A percentile compares a stretch with the other conserved stretches of the same genome.
phyloP scores from a whole-genome alignment of 2,888 invertebrate genomes.

The Spodoptera exigua region DNA sequence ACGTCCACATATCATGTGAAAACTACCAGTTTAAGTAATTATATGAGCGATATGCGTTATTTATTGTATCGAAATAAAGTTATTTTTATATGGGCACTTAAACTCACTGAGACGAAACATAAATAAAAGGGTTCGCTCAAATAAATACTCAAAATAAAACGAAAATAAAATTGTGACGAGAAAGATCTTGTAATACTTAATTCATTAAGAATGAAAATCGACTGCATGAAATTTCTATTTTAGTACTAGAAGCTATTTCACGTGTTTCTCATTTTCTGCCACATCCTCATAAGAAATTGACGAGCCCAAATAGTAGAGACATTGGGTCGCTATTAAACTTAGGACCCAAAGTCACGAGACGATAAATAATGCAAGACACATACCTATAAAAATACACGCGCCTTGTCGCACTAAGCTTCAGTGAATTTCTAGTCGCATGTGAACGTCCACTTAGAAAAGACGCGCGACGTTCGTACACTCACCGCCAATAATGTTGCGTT shows the following conservation, averaged over 20 bases:
- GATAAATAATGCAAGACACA: slow-evolving; percentile 50
- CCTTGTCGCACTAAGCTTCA: slow-evolving; percentile 35
- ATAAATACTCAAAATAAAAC: too few species aligned
- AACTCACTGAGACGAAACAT: too few species aligned
- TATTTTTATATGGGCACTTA: background rate
- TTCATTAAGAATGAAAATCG: too few species aligned
- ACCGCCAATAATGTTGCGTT: slow-evolving; percentile 56
- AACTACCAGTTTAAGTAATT: slow-evolving; percentile 66
- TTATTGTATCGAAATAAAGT: slow-evolving; percentile 41
- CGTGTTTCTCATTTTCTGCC: slow-evolving; percentile 9
- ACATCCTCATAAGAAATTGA: slow-evolving; percentile 46
- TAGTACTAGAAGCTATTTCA: slow-evolving; percentile 1
- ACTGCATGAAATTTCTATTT: slow-evolving; percentile 3
- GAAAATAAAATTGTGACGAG: too few species aligned
- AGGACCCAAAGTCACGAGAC: slow-evolving; percentile 50
- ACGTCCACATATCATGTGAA: slow-evolving; percentile 69
- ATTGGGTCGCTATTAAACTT: slow-evolving; percentile 43
- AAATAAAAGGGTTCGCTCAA: too few species aligned
- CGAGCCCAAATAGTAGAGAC: slow-evolving; percentile 20
- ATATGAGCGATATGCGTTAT: slow-evolving; percentile 55
- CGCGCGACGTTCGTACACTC: slow-evolving; percentile 28
- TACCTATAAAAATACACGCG: slow-evolving; percentile 43
- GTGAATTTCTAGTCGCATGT: slow-evolving; percentile 42
- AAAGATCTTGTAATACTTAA: too few species aligned
- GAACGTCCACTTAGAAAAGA: slow-evolving; percentile 32